phyloP scores from a whole-genome alignment of 2,888 invertebrate genomes.

The Hypolimnas misippus region DNA sequence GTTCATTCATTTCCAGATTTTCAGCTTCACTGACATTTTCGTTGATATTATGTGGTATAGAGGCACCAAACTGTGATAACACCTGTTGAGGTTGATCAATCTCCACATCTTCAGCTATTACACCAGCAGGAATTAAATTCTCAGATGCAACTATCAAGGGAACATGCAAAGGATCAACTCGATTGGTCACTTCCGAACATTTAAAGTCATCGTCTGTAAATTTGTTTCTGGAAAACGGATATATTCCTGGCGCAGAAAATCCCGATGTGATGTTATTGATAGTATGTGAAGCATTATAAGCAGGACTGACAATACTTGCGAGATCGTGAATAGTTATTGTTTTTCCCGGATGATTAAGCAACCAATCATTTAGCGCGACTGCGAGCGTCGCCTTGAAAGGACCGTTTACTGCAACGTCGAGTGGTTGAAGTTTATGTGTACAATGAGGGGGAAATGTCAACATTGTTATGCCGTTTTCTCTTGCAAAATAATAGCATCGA shows the following conservation, averaged over 20 bases:
- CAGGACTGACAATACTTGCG: conserved; percentile 36
- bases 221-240: conserved; percentile 21
- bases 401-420: conserved; percentile 38
- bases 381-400: conserved; percentile 33
- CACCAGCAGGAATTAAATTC: too few relatives aligned
- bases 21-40: not conserved
- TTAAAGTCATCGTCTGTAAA: conserved; percentile 27
- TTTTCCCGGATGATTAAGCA: conserved; percentile 37
- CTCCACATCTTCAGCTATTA: not conserved
- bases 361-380: conserved; percentile 37
- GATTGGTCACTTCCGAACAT: conserved; percentile 28
- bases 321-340: conserved; percentile 39
- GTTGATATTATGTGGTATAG: not conserved
- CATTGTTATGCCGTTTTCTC: not conserved
- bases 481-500: conserved; percentile 39
- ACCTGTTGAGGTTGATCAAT: not conserved
- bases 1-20: not conserved
- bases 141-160: too few relatives aligned
- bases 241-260: conserved; percentile 24
- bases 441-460: conserved; percentile 36
- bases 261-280: conserved; percentile 19
- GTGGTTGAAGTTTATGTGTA: conserved; percentile 37
- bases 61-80: not conserved
- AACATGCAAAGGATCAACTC: too few relatives aligned
- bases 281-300: conserved; percentile 19